Evolutionary conservation across 2,797 vertebrate species (phyloP).

Genomic region (Acanthurus leucopareius): DNA sequence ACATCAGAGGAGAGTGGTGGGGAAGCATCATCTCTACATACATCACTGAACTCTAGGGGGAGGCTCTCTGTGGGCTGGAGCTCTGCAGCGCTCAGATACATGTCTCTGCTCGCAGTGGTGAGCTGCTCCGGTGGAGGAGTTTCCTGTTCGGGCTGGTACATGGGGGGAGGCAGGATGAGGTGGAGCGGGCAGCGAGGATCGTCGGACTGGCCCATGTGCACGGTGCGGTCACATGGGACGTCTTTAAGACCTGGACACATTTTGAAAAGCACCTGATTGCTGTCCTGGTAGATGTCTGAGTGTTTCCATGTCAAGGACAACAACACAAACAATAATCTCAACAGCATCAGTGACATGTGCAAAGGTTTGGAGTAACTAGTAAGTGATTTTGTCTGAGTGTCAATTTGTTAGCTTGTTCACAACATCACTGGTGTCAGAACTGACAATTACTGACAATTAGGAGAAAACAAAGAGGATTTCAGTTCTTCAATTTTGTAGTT

Average conservation of each 20-base stretch:
- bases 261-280: slow-evolving; percentile 94
- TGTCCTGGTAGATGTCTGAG: slow-evolving; percentile 96
- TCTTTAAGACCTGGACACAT: slow-evolving; percentile 94
- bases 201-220: slow-evolving; percentile 93
- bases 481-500: too few relatives aligned
- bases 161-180: slow-evolving; percentile 91
- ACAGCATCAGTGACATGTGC: too few relatives aligned
- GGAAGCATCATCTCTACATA: slow-evolving; percentile 77
- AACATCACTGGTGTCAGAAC: background rate
- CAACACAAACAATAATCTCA: background rate
- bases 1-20: background rate
- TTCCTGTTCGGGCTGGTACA: slow-evolving; percentile 94
- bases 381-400: too few relatives aligned
- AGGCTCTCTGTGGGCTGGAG: slow-evolving; percentile 97
- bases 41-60: slow-evolving; percentile 97
- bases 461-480: slow-evolving; percentile 15
- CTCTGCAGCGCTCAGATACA: slow-evolving; percentile 96
- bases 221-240: slow-evolving; percentile 90
- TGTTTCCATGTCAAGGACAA: slow-evolving; percentile 53
- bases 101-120: slow-evolving; percentile 87
- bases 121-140: slow-evolving; percentile 88
- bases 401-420: slow-evolving; percentile 8
- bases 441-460: background rate
- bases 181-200: slow-evolving; percentile 95
- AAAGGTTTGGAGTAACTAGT: too few relatives aligned